Evolutionary conservation across 1,140 invertebrate species (phyloP).

Genomic region (Drosophila santomea): DNA sequence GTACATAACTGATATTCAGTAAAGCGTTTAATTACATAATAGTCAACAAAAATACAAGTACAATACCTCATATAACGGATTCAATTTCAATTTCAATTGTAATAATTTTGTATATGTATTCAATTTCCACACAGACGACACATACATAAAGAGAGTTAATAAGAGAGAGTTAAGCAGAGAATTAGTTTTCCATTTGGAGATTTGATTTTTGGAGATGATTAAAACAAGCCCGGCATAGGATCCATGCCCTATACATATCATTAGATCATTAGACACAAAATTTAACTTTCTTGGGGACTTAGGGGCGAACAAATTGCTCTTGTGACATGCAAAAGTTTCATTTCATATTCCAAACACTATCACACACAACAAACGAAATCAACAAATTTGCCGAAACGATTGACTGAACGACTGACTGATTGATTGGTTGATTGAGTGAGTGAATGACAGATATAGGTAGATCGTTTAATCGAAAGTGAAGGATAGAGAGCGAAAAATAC

Average conservation of each 20-base stretch:
- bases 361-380: constrained; percentile 80
- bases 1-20: constrained; percentile 78
- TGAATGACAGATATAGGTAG: constrained; percentile 45
- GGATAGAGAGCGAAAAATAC: constrained; percentile 65
- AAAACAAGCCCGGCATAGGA: constrained; percentile 16
- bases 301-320: constrained; percentile 58
- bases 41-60: constrained; percentile 80
- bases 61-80: constrained; percentile 61
- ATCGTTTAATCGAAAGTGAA: constrained; percentile 33
- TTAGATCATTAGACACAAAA: constrained; percentile 60
- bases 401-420: constrained; percentile 47
- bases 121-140: constrained; percentile 48
- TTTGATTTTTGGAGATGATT: constrained; percentile 6
- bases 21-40: constrained; percentile 80
- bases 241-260: constrained; percentile 17
- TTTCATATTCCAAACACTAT: constrained; percentile 52
- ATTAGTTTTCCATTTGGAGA: constrained; percentile 17
- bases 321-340: constrained; percentile 52
- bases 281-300: constrained; percentile 30
- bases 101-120: constrained; percentile 45
- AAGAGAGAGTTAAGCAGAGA: constrained; percentile 57
- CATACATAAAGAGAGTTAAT: constrained; percentile 49
- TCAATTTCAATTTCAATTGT: constrained; percentile 38
- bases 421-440: constrained; percentile 22
- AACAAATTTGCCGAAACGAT: constrained; percentile 64